phyloP scores from a whole-genome alignment of 2,888 invertebrate genomes.

The Aphodius sticticus region DNA sequence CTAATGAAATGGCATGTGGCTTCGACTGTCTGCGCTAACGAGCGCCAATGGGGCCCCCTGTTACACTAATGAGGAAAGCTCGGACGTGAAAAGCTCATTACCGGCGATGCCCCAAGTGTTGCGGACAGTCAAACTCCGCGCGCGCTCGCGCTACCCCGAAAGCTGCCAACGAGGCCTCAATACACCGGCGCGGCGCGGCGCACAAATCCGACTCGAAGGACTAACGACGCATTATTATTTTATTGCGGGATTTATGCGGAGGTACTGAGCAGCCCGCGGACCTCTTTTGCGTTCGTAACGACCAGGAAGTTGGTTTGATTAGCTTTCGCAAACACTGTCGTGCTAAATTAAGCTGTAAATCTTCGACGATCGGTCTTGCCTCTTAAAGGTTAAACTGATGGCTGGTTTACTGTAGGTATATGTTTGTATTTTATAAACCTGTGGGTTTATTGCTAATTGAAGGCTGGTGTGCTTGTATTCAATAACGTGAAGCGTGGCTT shows the following conservation, averaged over 20 bases:
- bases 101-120: slow-evolving; percentile 51
- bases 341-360: neutral
- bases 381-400: neutral
- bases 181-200: slow-evolving; percentile 16
- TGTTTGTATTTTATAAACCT: neutral
- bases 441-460: neutral
- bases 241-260: slow-evolving; percentile 11
- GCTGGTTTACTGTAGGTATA: neutral
- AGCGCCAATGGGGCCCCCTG: slow-evolving; percentile 45
- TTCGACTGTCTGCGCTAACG: slow-evolving; percentile 42
- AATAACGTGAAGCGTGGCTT: too few species aligned
- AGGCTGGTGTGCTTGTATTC: too few species aligned
- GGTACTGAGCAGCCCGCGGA: neutral
- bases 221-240: slow-evolving; percentile 20
- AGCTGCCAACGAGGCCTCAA: slow-evolving; percentile 10
- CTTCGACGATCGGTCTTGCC: neutral
- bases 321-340: neutral
- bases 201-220: slow-evolving; percentile 5
- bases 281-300: neutral
- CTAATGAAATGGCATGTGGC: slow-evolving; percentile 59
- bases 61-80: slow-evolving; percentile 60
- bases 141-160: slow-evolving; percentile 28
- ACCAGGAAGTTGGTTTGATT: neutral
- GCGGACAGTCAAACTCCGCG: slow-evolving; percentile 52
- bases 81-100: slow-evolving; percentile 59